Evolutionary conservation across 1,140 invertebrate species (phyloP), one percentile per base, ranked within the genome.

Genomic region (Doryteuthis pealeii): DNA sequence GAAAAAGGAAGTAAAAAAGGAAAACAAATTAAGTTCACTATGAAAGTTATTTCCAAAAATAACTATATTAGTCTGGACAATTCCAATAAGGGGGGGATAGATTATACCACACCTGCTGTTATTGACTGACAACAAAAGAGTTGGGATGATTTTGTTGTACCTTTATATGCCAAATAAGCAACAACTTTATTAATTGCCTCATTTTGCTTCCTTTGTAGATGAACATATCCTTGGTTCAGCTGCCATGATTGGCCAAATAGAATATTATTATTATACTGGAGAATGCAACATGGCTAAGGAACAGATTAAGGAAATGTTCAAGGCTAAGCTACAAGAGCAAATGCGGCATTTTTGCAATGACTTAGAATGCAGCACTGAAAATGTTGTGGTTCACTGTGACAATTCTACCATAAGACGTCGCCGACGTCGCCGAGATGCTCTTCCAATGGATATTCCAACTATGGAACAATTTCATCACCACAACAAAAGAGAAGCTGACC

Each of bases 211-310:
- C 18, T 22, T 18, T 18, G 18, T 18, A 62, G 54, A 6, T 62
- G 54, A n/a, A n/a, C 54, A 76, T 43, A 33, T 65, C 30, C 73
- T 73, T 33, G 31, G 71, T 31, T 49, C 54, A 45, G 79, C 76
- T 32, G 26, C 66, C 30, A 70, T 80, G 68, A 31, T 49, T 18
- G 75, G 72, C 2, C 12, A 71, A 26, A 71, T 70, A 14, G 73
- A 76, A 62, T 80, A 74, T 65, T 74, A 70, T 58, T 80, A 76
- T 45, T 75, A 76, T 32, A 45, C 40, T 4, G 79, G 77, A 31
- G 67, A 40, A 3, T 80, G 79, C 74, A 54, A 71, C 22, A 33
- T 62, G 30, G 26, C 58, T 0, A 73, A 72, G 31, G 62, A 45
- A 30, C 31, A 71, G 43, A 78, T 80, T 45, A 66, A 35, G 12